Conservation (phyloP, 2,113 vertebrate species). For the Recurvirostra avosetta region DNA sequence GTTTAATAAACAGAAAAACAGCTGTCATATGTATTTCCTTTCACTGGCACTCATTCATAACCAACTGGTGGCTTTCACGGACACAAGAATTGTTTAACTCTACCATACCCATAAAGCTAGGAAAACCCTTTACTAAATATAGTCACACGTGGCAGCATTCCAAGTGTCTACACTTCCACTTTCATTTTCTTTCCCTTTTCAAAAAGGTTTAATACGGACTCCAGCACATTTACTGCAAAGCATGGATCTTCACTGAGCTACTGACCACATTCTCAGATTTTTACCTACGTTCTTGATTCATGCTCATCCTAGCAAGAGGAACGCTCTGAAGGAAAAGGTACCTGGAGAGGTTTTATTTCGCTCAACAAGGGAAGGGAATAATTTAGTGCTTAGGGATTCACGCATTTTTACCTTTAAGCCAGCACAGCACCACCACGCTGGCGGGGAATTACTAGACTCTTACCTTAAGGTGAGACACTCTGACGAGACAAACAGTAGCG, state of each 20-base stretch:
- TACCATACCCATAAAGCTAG: not conserved
- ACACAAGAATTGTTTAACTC: conserved; percentile 20
- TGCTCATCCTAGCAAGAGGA: not conserved
- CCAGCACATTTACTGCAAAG: too few species aligned
- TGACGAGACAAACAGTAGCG: not conserved
- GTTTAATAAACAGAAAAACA: conserved; percentile 62
- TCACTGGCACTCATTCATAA: conserved; percentile 61
- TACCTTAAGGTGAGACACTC: not conserved
- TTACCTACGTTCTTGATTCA: not conserved
- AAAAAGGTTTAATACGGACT: not conserved
- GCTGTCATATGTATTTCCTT: conserved; percentile 51
- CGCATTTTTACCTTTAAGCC: not conserved
- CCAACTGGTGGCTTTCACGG: not conserved
- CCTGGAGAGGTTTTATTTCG: not conserved
- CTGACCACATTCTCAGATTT: not conserved
- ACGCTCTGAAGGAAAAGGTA: not conserved
- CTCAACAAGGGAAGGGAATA: not conserved
- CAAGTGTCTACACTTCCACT: not conserved
- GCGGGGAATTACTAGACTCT: not conserved
- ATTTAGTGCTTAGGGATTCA: not conserved
- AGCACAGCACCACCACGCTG: not conserved
- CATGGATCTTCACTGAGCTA: not conserved
- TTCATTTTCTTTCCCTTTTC: not conserved
- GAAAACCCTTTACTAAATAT: not conserved
- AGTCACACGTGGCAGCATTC: not conserved